Base-by-base conservation (phyloP, 2,797 vertebrate species). In the Streptopelia turtur region DNA sequence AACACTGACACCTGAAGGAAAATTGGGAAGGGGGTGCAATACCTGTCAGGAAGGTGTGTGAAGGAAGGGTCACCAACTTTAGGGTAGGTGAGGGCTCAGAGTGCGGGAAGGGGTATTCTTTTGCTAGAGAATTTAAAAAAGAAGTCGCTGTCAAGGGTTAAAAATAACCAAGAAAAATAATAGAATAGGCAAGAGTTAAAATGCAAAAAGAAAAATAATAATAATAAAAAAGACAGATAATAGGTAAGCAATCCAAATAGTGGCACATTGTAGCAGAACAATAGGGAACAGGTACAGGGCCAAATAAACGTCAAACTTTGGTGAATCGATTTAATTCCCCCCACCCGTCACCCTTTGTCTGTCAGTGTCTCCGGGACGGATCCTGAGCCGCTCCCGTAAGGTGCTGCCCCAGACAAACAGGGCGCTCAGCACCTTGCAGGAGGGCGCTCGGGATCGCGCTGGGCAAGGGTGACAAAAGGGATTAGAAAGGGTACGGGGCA, bases 81-180 rank as follows among this genome's bases (percentile, higher is more conserved):
- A 94, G 83, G 89, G 96, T 87, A 95, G 93, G 94, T 95, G 94
- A 95, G 94, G 93, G 94, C 92, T 96, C 92, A 95, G 94, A 93
- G 92, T 80, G 92, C 24, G 81, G 90, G 93, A 91, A 76, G 83
- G 94, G 88, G 77, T 69, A 88, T 94, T 96, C 72, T 95, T 96
- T 96, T 93, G 94, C 90, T 95, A 84, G 94, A 95, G 90, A 84
- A 94, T 95, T 97, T 95, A 79, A 90, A 95, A 95, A 96, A 95
- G 92, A 96, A 95, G 94, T 95, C 85, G 95, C 92, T 96, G 92
- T 95, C 92, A 95, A 97, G 94, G 87, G 94, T 96, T 94, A 94
- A 95, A 96, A 96, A 85, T 25, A 87, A 95, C 84, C 89, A 92
- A 93, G 93, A 41, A 61, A 89, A 94, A 83, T 77, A 95, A 95